Conservation (phyloP, 1,140 invertebrate genomes). For the Drosophila dunni region DNA sequence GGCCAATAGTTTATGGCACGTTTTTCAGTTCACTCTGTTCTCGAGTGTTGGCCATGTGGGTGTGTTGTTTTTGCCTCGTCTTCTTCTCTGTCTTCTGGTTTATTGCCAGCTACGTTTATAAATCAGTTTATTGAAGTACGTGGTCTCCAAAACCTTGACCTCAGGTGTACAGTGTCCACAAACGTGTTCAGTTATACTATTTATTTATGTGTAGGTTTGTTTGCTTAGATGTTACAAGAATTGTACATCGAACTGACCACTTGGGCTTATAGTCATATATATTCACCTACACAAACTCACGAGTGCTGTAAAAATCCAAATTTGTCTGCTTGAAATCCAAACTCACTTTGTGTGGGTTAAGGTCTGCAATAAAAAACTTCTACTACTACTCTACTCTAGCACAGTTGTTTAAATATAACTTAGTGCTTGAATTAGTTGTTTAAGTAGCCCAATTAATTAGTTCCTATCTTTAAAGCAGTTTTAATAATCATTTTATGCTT, state of each 20-base stretch:
- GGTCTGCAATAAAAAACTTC: background rate
- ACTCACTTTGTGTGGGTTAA: background rate
- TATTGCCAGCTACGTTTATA: constrained; percentile 18
- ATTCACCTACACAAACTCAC: constrained; percentile 21
- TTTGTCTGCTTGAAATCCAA: background rate
- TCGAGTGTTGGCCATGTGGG: constrained; percentile 27
- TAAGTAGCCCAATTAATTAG: no score
- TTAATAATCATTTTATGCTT: no score
- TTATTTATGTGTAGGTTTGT: constrained; percentile 1
- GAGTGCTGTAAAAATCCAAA: background rate
- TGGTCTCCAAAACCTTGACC: constrained; percentile 41
- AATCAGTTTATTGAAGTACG: constrained; percentile 34
- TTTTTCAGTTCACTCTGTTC: constrained; percentile 49
- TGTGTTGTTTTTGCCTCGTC: constrained; percentile 17
- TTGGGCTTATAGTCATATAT: background rate
- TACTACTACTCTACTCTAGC: no score
- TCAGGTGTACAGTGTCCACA: constrained; percentile 9
- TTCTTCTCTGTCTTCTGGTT: background rate
- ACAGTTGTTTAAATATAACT: no score
- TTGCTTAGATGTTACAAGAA: constrained; percentile 9
- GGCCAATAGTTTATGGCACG: constrained; percentile 32
- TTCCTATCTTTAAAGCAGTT: no score
- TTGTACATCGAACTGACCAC: background rate
- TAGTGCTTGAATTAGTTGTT: no score
- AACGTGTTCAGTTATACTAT: no score